These are phyloP conservation scores for Panzeria rudis DNA, from an alignment of 2,888 invertebrate genomes.

Conservation along the genomic window DNA sequence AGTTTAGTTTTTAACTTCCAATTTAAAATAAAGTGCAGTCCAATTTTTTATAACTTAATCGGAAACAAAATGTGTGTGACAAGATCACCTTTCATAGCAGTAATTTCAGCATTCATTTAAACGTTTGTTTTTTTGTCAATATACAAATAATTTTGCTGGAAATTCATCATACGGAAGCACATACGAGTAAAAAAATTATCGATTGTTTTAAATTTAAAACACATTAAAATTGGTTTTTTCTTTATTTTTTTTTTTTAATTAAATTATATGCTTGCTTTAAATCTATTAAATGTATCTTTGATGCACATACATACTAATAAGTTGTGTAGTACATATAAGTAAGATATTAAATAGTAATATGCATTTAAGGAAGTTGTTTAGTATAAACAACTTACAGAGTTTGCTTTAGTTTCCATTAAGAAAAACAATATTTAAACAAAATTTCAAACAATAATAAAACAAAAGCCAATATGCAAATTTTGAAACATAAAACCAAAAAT, in stretches of 20 bases:
- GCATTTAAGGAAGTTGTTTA: slow-evolving; percentile 44
- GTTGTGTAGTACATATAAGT: slow-evolving; percentile 12
- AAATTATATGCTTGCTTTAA: slow-evolving; percentile 49
- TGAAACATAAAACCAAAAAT: slow-evolving; percentile 26
- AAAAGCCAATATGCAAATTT: slow-evolving; percentile 4
- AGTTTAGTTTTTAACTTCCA: too few species aligned
- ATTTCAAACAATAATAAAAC: slow-evolving; percentile 5
- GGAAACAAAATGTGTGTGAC: background rate
- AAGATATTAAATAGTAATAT: slow-evolving; percentile 43
- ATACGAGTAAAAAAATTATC: background rate
- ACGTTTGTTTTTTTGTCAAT: background rate
- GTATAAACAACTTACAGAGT: slow-evolving; percentile 62
- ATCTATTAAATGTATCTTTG: slow-evolving; percentile 34
- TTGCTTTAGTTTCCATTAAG: slow-evolving; percentile 11
- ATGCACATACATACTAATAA: slow-evolving; percentile 34
- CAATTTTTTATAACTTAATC: background rate
- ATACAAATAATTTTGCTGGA: background rate
- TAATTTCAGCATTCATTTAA: too few species aligned
- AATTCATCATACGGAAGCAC: background rate
- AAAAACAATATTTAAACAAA: slow-evolving; percentile 15
- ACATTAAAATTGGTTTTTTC: background rate
- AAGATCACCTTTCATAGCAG: background rate
- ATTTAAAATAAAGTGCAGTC: background rate
- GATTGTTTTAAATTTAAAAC: slow-evolving; percentile 23
- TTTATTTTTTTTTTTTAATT: slow-evolving; percentile 28